A percentile compares a stretch with the other conserved stretches of the same genome.
phyloP scores from a whole-genome alignment of 1,140 invertebrate genomes.

The Macrocentrus cingulum region DNA sequence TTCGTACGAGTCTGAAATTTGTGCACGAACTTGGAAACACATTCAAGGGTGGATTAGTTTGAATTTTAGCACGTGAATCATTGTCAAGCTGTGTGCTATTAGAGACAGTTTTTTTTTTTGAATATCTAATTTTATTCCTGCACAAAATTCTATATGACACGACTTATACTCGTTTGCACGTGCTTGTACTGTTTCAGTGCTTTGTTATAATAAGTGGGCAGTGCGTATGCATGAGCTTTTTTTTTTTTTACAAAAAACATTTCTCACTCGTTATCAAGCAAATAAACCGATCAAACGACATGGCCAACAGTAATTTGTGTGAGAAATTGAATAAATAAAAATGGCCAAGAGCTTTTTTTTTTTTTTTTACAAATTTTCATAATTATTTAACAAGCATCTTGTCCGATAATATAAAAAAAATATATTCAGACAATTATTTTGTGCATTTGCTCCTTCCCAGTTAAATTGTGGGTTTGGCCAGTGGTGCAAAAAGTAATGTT shows the following conservation, averaged over 20 bases:
- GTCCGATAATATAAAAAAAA: too few species aligned
- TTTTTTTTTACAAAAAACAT: conserved; percentile 20
- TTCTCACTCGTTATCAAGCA: conserved; percentile 18
- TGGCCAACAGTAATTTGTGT: conserved; percentile 9
- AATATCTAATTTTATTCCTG: conserved; percentile 8
- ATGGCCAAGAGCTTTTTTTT: not conserved
- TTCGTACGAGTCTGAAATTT: conserved; percentile 1
- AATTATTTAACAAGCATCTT: too few species aligned
- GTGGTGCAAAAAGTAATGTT: conserved; percentile 13
- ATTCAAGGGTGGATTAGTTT: not conserved
- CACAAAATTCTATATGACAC: conserved; percentile 8
- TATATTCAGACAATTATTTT: not conserved
- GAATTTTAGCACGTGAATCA: not conserved
- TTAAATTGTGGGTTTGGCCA: conserved; percentile 13
- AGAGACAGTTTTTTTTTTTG: too few species aligned
- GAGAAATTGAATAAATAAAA: not conserved
- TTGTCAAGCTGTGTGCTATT: conserved; percentile 3
- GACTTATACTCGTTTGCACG: not conserved
- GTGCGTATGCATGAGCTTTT: conserved; percentile 24
- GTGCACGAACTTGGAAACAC: conserved; percentile 6
- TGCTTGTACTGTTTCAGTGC: not conserved
- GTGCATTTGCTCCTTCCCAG: conserved; percentile 18
- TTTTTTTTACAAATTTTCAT: not conserved
- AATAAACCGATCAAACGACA: conserved; percentile 19
- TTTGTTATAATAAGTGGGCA: not conserved